phyloP scores from a whole-genome alignment of 2,113 vertebrate species.

The Narcine bancroftii region DNA sequence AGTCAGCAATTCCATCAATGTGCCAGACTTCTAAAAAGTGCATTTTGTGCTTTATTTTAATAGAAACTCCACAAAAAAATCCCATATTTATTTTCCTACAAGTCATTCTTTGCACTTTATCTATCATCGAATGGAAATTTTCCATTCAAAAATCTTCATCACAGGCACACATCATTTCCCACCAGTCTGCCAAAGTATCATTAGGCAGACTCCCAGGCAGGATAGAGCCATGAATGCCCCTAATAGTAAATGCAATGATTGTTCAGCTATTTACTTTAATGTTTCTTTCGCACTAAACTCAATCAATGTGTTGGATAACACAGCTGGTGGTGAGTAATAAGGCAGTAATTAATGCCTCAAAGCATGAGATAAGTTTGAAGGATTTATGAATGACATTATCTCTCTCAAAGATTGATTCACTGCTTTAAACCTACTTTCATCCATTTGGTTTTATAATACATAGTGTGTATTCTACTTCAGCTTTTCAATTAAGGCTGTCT shows the following conservation, averaged over 20 bases:
- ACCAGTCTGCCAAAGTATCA: no score
- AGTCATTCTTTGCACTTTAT: background rate
- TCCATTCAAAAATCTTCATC: background rate
- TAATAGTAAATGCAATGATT: background rate
- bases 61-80: constrained; percentile 24
- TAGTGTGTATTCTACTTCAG: constrained; percentile 16
- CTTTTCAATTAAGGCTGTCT: background rate
- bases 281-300: background rate
- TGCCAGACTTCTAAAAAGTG: constrained; percentile 24
- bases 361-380: background rate
- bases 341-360: constrained; percentile 10
- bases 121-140: background rate
- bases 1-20: background rate
- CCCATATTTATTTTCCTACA: background rate
- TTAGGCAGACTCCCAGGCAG: background rate
- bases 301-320: background rate
- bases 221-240: background rate
- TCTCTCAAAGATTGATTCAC: background rate
- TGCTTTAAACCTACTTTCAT: background rate
- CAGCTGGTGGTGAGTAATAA: background rate
- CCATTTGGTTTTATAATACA: constrained; percentile 10
- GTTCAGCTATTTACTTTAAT: background rate
- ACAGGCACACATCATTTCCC: no score
- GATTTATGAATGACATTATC: background rate
- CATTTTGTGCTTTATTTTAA: constrained; percentile 31